Percentiles rank a stretch among this genome's conserved stretches.
These are phyloP conservation scores for Encarsia formosa DNA, from an alignment of 2,888 invertebrate species.

Conservation along the genomic window DNA sequence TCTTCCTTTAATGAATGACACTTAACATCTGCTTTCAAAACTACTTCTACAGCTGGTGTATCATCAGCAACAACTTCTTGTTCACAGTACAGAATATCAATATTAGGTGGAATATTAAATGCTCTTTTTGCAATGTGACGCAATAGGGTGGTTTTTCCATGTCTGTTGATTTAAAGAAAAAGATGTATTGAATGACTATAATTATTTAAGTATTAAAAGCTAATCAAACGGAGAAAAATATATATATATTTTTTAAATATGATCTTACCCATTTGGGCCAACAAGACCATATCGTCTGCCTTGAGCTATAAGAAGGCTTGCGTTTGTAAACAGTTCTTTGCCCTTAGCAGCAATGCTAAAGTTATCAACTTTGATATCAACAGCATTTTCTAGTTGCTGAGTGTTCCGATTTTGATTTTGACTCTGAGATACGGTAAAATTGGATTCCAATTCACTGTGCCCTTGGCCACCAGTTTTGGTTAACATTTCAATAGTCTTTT, in stretches of 20 bases:
- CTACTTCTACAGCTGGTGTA: slow-evolving; percentile 86
- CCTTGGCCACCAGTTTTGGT: slow-evolving; percentile 85
- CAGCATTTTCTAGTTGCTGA: slow-evolving; percentile 74
- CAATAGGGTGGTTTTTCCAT: slow-evolving; percentile 96
- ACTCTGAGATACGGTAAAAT: slow-evolving; percentile 91
- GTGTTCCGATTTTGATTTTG: slow-evolving; percentile 55
- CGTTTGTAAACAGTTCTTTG: slow-evolving; percentile 94
- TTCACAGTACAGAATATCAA: slow-evolving; percentile 95
- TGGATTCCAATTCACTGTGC: slow-evolving; percentile 83
- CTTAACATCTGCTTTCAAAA: slow-evolving; percentile 89
- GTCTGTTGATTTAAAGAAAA: slow-evolving; percentile 54
- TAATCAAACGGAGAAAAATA: slow-evolving; percentile 12
- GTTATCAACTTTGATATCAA: slow-evolving; percentile 97
- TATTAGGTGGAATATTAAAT: slow-evolving; percentile 91
- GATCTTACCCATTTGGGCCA: slow-evolving; percentile 93
- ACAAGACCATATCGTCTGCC: slow-evolving; percentile 95
- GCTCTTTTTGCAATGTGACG: slow-evolving; percentile 88
- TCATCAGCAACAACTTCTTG: slow-evolving; percentile 97
- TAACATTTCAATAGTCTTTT: slow-evolving; percentile 79
- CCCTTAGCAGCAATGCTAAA: slow-evolving; percentile 97
- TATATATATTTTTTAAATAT: no score
- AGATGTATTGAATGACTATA: background rate
- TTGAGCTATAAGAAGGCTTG: slow-evolving; percentile 86
- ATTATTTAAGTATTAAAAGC: slow-evolving; percentile 6
- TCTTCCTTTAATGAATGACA: slow-evolving; percentile 77